These are phyloP conservation scores for Drosophila navojoa DNA, from an alignment of 1,140 invertebrate genomes.

Conservation along the genomic window DNA sequence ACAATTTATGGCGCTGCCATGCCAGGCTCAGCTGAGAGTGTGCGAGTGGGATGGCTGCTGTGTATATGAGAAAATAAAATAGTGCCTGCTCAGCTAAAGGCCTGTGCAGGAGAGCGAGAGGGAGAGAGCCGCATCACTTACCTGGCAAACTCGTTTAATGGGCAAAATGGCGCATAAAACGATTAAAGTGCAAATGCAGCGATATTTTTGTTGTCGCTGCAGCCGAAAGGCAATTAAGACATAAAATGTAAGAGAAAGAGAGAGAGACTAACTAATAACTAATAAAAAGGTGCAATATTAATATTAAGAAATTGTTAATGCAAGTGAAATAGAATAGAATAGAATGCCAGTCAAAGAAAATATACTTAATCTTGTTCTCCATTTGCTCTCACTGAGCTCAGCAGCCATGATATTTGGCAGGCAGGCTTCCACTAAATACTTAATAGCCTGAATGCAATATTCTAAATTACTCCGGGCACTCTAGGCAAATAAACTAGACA, in stretches of 20 bases:
- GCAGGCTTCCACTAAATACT: neutral
- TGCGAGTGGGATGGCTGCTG: neutral
- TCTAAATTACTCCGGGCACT: neutral
- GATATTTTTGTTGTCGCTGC: neutral
- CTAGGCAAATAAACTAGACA: neutral
- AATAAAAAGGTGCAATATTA: neutral
- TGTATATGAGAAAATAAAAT: conserved; percentile 10
- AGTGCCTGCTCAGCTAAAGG: conserved; percentile 1
- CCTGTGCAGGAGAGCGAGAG: neutral
- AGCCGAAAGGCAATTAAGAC: neutral
- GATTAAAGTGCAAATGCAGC: neutral
- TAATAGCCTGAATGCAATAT: neutral
- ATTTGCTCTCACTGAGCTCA: neutral
- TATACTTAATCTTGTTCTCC: no score
- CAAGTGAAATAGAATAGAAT: no score
- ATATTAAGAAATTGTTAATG: neutral
- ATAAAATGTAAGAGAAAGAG: neutral
- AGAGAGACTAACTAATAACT: neutral
- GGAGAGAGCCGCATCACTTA: neutral
- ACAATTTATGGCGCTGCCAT: conserved; percentile 18
- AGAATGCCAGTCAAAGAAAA: no score
- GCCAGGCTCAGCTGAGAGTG: neutral
- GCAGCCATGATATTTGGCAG: neutral
- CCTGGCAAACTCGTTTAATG: conserved; percentile 1
- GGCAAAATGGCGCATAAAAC: conserved; percentile 20